A percentile compares a stretch with the other conserved stretches of the same genome.
These are phyloP conservation scores for Protophormia terraenovae DNA, from an alignment of 2,888 invertebrate genomes.

Conservation along the genomic window DNA sequence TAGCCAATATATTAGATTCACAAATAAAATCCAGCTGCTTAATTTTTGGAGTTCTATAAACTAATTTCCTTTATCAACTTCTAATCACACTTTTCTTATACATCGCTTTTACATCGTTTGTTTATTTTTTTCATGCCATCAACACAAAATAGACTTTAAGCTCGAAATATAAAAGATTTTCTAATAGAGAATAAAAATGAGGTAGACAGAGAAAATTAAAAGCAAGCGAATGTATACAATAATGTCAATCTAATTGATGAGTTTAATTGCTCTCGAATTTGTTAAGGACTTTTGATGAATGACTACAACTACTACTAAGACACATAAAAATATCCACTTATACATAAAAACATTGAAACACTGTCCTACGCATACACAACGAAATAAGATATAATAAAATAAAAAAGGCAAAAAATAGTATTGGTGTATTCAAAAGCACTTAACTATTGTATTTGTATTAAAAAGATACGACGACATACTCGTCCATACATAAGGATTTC, in stretches of 20 bases:
- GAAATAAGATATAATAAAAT: background rate
- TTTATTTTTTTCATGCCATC: background rate
- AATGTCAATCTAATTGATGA: conserved; percentile 66
- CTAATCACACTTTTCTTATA: no score
- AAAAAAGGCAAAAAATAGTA: conserved; percentile 16
- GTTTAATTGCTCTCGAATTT: conserved; percentile 65
- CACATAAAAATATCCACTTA: background rate
- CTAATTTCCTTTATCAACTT: no score
- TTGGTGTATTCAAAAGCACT: conserved; percentile 32
- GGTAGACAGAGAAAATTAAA: conserved; percentile 13
- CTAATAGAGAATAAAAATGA: background rate
- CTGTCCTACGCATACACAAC: background rate
- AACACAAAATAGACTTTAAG: conserved; percentile 8
- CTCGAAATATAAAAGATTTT: background rate
- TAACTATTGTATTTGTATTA: conserved; percentile 17
- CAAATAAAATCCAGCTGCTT: no score
- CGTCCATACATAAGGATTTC: background rate
- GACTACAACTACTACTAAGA: conserved; percentile 28
- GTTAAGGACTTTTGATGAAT: conserved; percentile 66
- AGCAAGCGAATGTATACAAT: conserved; percentile 17
- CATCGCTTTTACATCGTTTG: no score
- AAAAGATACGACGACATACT: background rate
- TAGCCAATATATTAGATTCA: no score
- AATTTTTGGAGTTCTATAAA: no score
- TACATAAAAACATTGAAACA: background rate